These are phyloP conservation scores for Ostrea denselamellosa DNA, from an alignment of 1,140 invertebrate genomes.

Conservation along the genomic window DNA sequence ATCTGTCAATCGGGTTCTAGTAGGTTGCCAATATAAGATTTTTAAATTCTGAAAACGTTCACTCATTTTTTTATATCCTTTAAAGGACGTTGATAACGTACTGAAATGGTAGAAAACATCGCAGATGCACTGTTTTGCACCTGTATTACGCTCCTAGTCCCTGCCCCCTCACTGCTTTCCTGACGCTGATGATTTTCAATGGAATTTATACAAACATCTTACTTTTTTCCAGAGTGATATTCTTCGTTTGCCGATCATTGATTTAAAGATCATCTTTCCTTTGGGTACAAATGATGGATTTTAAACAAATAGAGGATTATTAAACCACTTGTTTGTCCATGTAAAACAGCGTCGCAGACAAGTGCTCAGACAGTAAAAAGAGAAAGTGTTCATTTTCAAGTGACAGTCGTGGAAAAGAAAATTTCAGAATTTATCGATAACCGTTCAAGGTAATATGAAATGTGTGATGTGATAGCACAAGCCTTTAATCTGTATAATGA, in stretches of 20 bases:
- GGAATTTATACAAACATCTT: slow-evolving; percentile 38
- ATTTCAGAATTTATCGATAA: slow-evolving; percentile 33
- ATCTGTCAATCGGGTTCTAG: too few relatives aligned
- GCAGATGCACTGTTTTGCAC: neutral
- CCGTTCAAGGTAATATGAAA: neutral
- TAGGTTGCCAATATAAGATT: too few relatives aligned
- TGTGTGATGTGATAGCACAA: slow-evolving; percentile 14
- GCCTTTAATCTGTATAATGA: slow-evolving; percentile 40
- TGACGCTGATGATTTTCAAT: neutral
- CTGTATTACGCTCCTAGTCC: neutral
- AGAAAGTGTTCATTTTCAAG: slow-evolving; percentile 35
- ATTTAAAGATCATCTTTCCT: slow-evolving; percentile 23
- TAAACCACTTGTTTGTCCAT: slow-evolving; percentile 14
- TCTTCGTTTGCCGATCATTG: slow-evolving; percentile 29
- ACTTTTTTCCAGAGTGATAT: neutral
- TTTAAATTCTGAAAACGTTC: neutral
- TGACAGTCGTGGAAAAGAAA: slow-evolving; percentile 30
- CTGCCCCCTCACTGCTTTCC: neutral
- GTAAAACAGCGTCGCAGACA: slow-evolving; percentile 6
- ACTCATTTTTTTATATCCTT: neutral
- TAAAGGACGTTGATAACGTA: neutral
- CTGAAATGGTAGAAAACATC: too few relatives aligned
- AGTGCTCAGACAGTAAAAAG: slow-evolving; percentile 7
- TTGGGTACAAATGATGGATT: slow-evolving; percentile 36
- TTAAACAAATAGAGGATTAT: slow-evolving; percentile 42